Evolutionary conservation across 2,113 vertebrate species (phyloP).

Genomic region (Pungitius pungitius): DNA sequence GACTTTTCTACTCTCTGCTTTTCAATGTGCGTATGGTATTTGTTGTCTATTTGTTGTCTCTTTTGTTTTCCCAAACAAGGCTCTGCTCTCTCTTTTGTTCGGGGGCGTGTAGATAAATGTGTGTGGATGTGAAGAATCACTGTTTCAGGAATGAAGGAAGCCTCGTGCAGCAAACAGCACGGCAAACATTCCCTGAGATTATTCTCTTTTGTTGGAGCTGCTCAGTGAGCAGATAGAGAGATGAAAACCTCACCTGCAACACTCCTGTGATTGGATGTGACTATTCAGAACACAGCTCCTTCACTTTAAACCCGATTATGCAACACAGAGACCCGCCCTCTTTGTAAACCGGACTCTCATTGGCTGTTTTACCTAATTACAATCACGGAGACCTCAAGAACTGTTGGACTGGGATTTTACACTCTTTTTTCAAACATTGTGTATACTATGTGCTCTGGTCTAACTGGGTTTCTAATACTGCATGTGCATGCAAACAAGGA

Average conservation of each 20-base stretch:
- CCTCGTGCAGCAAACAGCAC: constrained; percentile 56
- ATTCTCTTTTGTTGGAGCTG: constrained; percentile 65
- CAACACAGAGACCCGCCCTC: constrained; percentile 56
- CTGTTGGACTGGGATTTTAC: constrained; percentile 81
- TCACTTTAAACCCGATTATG: constrained; percentile 58
- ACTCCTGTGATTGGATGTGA: constrained; percentile 36
- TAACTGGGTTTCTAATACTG: constrained; percentile 80
- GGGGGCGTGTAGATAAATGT: constrained; percentile 69
- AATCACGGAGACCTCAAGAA: constrained; percentile 83
- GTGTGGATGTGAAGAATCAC: constrained; percentile 45
- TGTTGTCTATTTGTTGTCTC: neutral
- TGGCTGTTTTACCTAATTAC: constrained; percentile 65
- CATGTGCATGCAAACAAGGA: constrained; percentile 82
- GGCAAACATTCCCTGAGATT: constrained; percentile 69
- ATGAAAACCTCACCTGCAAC: constrained; percentile 5
- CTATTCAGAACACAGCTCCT: constrained; percentile 40
- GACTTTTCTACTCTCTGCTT: constrained; percentile 70
- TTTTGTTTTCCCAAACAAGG: constrained; percentile 69
- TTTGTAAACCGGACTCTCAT: constrained; percentile 72
- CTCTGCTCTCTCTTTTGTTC: constrained; percentile 45
- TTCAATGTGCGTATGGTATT: constrained; percentile 27
- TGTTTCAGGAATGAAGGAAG: constrained; percentile 75
- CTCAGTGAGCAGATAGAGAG: constrained; percentile 2
- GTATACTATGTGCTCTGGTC: constrained; percentile 67
- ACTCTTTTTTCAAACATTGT: constrained; percentile 71